Evolutionary conservation across 1,140 invertebrate species (phyloP).

Genomic region (Caenorhabditis briggsae): DNA sequence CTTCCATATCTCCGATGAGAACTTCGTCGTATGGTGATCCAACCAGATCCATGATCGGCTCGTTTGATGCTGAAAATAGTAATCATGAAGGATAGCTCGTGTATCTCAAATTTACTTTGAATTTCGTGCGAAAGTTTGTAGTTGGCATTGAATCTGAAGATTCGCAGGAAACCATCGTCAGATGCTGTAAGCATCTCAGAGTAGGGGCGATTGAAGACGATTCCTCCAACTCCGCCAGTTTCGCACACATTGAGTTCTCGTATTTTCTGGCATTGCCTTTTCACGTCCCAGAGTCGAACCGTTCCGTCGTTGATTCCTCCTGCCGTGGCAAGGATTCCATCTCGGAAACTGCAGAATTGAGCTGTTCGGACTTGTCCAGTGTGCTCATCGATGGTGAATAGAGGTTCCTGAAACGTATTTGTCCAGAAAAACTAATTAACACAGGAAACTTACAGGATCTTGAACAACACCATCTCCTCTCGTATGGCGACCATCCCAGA

Average conservation of each 20-base stretch:
- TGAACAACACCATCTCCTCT: slow-evolving; percentile 29
- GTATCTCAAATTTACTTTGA: not conserved
- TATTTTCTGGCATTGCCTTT: slow-evolving; percentile 25
- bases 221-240: slow-evolving; percentile 30
- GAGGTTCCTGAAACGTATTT: slow-evolving; percentile 20
- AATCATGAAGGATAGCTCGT: not conserved
- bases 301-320: slow-evolving; percentile 62
- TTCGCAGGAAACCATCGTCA: slow-evolving; percentile 32
- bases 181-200: slow-evolving; percentile 37
- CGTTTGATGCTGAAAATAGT: not conserved
- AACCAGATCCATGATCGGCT: slow-evolving; percentile 34
- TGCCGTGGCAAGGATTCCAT: slow-evolving; percentile 52
- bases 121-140: slow-evolving; percentile 35
- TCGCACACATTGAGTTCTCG: slow-evolving; percentile 39
- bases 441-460: not conserved
- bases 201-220: slow-evolving; percentile 35
- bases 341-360: slow-evolving; percentile 59
- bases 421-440: no score
- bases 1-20: slow-evolving; percentile 43
- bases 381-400: slow-evolving; percentile 55
- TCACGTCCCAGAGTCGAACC: slow-evolving; percentile 57
- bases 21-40: slow-evolving; percentile 44
- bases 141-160: slow-evolving; percentile 35
- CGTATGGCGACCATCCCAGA: slow-evolving; percentile 48
- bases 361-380: slow-evolving; percentile 55